Conservation (phyloP, 1,140 invertebrate species). For the Copidosoma floridanum region DNA sequence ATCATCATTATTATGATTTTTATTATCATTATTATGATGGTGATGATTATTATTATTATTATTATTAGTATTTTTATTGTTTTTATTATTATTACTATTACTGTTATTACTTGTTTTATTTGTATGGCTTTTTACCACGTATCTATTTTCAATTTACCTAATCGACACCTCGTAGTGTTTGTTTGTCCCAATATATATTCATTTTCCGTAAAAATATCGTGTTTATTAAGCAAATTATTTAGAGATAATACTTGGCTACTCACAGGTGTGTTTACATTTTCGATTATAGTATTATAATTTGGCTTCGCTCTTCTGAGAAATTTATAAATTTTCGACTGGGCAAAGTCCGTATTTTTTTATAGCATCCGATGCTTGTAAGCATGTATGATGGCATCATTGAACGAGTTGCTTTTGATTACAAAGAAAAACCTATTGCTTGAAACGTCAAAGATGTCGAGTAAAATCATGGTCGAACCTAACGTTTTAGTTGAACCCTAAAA, state of each 20-base stretch:
- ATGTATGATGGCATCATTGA: background rate
- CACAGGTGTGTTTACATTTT: background rate
- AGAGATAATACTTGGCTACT: background rate
- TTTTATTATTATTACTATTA: no score
- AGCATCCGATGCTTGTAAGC: background rate
- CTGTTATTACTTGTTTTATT: no score
- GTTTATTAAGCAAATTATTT: background rate
- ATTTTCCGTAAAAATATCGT: background rate
- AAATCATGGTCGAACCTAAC: background rate
- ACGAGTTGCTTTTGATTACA: background rate
- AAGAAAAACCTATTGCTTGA: background rate
- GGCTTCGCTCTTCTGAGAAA: background rate
- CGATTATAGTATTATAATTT: background rate
- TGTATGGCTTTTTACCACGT: background rate
- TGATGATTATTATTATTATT: no score
- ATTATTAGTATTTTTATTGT: no score
- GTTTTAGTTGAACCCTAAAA: background rate
- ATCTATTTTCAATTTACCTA: background rate
- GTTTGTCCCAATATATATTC: background rate
- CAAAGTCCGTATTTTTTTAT: background rate
- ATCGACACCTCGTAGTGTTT: background rate
- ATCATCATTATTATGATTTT: no score
- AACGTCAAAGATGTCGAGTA: background rate
- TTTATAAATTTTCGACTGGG: background rate
- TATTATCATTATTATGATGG: no score